Conservation (phyloP, 2,888 invertebrate genomes). For the Sinotaia quadrata region DNA sequence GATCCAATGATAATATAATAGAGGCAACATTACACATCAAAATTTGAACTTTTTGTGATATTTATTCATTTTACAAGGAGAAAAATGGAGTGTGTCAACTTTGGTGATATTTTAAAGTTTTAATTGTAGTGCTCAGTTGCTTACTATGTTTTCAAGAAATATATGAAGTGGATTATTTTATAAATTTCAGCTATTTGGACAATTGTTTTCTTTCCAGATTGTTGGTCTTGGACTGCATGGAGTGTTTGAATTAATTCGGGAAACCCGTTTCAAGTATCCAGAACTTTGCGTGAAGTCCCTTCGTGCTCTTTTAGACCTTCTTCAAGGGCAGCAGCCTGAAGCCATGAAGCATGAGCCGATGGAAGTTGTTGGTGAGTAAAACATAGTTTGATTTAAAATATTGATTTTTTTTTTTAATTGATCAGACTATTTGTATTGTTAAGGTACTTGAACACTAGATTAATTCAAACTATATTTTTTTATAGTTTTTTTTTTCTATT, state of each 20-base stretch:
- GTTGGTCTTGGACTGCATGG: slow-evolving; percentile 77
- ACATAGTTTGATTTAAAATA: background rate
- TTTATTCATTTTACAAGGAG: background rate
- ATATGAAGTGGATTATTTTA: slow-evolving; percentile 1
- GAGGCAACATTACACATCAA: no score
- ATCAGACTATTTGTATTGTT: background rate
- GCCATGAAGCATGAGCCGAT: slow-evolving; percentile 86
- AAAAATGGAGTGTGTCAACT: background rate
- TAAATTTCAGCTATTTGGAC: background rate
- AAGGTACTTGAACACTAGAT: no score
- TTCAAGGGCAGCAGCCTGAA: slow-evolving; percentile 92
- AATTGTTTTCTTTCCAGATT: slow-evolving; percentile 54
- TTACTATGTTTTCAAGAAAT: slow-evolving; percentile 1
- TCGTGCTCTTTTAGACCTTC: slow-evolving; percentile 88
- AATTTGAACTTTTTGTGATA: background rate
- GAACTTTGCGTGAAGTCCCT: slow-evolving; percentile 90
- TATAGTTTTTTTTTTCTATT: no score
- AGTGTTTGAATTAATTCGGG: slow-evolving; percentile 91
- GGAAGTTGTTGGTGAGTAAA: slow-evolving; percentile 79
- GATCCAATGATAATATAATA: no score
- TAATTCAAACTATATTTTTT: no score
- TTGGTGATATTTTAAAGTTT: background rate
- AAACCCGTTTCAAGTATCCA: slow-evolving; percentile 87
- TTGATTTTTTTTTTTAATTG: background rate
- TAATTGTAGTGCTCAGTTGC: background rate